phyloP scores from a whole-genome alignment of 2,888 invertebrate genomes.

The Pinctada fucata region DNA sequence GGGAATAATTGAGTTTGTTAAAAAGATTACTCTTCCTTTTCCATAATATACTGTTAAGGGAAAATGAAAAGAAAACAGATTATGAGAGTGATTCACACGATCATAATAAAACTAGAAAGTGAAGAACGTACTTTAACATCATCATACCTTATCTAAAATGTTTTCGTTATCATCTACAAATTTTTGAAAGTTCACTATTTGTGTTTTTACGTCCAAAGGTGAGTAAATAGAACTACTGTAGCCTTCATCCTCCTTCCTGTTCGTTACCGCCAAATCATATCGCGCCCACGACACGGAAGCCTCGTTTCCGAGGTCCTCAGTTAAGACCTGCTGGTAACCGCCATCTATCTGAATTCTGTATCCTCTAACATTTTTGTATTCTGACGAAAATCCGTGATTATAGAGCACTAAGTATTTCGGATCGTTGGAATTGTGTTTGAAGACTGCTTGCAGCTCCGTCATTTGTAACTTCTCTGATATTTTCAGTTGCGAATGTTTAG shows the following conservation, averaged over 20 bases:
- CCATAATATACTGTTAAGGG: too few relatives aligned
- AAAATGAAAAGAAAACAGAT: too few relatives aligned
- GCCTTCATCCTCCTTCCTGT: conserved; percentile 61
- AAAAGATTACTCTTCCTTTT: too few relatives aligned
- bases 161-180: conserved; percentile 64
- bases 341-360: conserved; percentile 56
- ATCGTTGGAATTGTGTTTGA: conserved; percentile 56
- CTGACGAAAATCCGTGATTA: conserved; percentile 52
- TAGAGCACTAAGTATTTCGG: conserved; percentile 67
- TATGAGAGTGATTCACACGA: too few relatives aligned
- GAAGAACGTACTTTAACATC: too few relatives aligned
- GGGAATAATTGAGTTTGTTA: too few relatives aligned
- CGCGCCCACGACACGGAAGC: conserved; percentile 63
- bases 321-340: conserved; percentile 51
- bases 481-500: conserved; percentile 52
- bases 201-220: conserved; percentile 57
- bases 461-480: conserved; percentile 50
- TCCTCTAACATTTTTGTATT: conserved; percentile 54
- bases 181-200: conserved; percentile 60
- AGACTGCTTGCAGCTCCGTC: conserved; percentile 61
- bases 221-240: conserved; percentile 64
- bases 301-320: conserved; percentile 55
- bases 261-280: conserved; percentile 66
- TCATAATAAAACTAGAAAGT: too few relatives aligned
- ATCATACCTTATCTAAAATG: conserved; percentile 64